Percentiles rank a stretch among this genome's conserved stretches.
These are phyloP conservation scores for Triplophysa siluroides DNA, from an alignment of 2,113 vertebrate species.

Conservation along the genomic window DNA sequence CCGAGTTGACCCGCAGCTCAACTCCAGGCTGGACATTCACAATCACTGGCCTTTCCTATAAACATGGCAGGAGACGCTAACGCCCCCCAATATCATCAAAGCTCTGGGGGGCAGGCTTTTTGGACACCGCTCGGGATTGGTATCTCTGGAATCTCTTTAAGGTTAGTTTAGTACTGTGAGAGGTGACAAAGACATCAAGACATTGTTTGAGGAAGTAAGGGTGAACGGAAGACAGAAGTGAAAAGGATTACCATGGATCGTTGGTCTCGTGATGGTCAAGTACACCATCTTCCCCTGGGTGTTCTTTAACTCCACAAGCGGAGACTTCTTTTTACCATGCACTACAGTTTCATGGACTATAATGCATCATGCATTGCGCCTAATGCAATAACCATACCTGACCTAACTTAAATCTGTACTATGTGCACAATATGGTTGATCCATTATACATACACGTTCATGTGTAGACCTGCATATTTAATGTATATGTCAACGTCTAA, in stretches of 20 bases:
- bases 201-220: conserved; percentile 43
- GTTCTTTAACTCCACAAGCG: neutral
- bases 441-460: no score
- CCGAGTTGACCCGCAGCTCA: conserved; percentile 57
- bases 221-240: conserved; percentile 38
- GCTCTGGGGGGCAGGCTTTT: conserved; percentile 35
- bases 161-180: conserved; percentile 48
- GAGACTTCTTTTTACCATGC: no score
- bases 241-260: conserved; percentile 30
- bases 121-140: conserved; percentile 48
- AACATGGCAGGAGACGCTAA: conserved; percentile 49
- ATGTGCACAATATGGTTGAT: no score
- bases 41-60: conserved; percentile 46
- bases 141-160: conserved; percentile 61
- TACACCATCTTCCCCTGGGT: conserved; percentile 21
- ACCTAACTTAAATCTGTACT: no score
- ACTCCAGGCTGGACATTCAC: conserved; percentile 49
- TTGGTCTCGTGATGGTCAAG: conserved; percentile 28
- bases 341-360: no score
- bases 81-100: conserved; percentile 41
- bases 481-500: no score
- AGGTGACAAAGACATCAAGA: conserved; percentile 59
- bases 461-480: no score
- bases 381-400: no score
- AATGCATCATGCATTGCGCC: no score